Evolutionary conservation across 2,113 vertebrate species (phyloP).

Genomic region (Lamprotornis superbus): DNA sequence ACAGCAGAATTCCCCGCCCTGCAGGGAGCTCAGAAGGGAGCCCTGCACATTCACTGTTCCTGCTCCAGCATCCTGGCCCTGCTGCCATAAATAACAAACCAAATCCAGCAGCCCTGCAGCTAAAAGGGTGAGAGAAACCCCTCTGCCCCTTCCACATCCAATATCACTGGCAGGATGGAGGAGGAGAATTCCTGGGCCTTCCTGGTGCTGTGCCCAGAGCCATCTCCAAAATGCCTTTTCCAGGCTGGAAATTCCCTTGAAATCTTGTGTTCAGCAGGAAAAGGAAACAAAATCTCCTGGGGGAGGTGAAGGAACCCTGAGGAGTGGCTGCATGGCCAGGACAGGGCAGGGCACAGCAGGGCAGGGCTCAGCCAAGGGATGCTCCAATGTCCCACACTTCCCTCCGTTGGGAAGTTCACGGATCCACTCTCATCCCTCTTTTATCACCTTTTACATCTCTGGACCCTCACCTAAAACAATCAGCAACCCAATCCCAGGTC

Average conservation of each 20-base stretch:
- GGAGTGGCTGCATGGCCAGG: neutral
- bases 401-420: neutral
- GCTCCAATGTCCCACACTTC: neutral
- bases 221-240: neutral
- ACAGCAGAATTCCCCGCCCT: neutral
- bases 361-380: neutral
- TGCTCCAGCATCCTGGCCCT: neutral
- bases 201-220: accelerated
- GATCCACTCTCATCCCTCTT: neutral
- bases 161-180: neutral
- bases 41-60: neutral
- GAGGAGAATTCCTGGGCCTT: neutral
- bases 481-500: neutral
- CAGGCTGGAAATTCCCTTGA: neutral
- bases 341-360: neutral
- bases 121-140: neutral
- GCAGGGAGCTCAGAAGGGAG: neutral
- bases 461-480: neutral
- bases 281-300: neutral
- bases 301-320: neutral
- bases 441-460: neutral
- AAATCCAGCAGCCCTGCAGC: neutral
- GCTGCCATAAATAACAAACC: neutral
- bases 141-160: neutral
- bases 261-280: neutral